Evolutionary conservation across 2,888 invertebrate species (phyloP), one percentile per base, ranked within the genome.

Genomic region (Odontomyia ornata): DNA sequence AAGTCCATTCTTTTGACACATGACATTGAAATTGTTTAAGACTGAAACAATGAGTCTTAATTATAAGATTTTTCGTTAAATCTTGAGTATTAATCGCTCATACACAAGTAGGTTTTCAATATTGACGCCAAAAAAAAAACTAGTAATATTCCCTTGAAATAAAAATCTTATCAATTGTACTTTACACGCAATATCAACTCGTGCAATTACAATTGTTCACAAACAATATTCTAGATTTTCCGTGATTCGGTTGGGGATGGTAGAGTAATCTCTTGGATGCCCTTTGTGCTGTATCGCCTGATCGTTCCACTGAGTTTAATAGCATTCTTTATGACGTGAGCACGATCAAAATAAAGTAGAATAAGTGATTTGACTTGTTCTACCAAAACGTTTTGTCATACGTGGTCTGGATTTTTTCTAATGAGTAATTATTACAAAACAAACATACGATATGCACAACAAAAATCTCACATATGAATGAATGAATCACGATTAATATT

Each of bases 211-310:
- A 52, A 52, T 52, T 9, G 7, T 52, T 9, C 15, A 18, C 13
- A 52, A 52, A 52, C 52, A 52, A 52, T 4, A 52, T 52, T 52
- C 52, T 9, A 15, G 15, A 52, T 52, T 15, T 52, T 52, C 13
- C 3, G 21, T 52, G 3, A 52, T 18, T 4, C 52, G 15, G n/a
- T 9, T 15, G n/a, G n/a, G n/a, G n/a, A n/a, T n/a, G n/a, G n/a
- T n/a, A 52, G 52, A 7, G 52, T 3, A 15, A 21, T 60, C 13
- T 25, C 21, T 23, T 60, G 60, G 13, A 60, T 28, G 64, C 64
- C 64, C 64, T 64, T 64, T 64, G 64, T 28, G 64, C 28, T 30
- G 30, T 30, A 64, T 64, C 64, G 64, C 64, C 25, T 64, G 64
- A 27, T 64, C 64, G 64, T 28, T 64, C 18, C 1, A 13, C 13